Base-by-base conservation (phyloP, 2,888 invertebrate genomes). In the Nebria brevicollis region DNA sequence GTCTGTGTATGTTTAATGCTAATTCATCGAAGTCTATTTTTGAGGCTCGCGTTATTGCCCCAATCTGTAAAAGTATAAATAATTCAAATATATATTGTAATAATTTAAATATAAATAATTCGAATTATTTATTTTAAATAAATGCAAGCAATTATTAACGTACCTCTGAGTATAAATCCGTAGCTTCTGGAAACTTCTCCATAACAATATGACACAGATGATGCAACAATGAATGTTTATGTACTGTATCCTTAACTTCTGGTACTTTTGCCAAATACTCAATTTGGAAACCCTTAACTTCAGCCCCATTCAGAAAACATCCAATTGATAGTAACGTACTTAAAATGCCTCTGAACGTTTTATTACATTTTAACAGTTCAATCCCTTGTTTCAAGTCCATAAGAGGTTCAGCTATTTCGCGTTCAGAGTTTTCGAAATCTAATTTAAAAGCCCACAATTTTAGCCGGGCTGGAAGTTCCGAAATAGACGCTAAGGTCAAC, bases 361-460 rank as follows among this genome's bases (percentile, higher is more conserved):
- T 95, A 90, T 98, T 98, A 83, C 93, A 92, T 89, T 95, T 95
- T 84, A 99, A 90, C 82, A 97, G 94, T 89, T 97, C 97, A 88
- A 98, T 95, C 82, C 98, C 99, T 89, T 97, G 96, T 91, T 99
- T 99, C 85, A 99, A 91, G 91, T 99, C 99, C 97, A 98, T 98
- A 86, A 99, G 90, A 72, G 99, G 98, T 90, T 99, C 99, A 77
- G 98, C 98, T 87, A 99, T 96, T 93, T 99, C 99, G 94, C 97
- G 92, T 91, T 99, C 99, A 86, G 96, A 94, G 89, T 95, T 96
- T 89, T 99, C 99, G 90, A 98, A 99, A 90, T 99, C 99, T 84
- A 99, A 91, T 89, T 98, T 98, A 91, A 99, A 99, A 83, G 98
- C 96, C 99, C 99, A 99, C 83, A 99, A 92, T 89, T 96, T 96